Conservation (phyloP, 2,888 invertebrate species). For the Brenthis ino region DNA sequence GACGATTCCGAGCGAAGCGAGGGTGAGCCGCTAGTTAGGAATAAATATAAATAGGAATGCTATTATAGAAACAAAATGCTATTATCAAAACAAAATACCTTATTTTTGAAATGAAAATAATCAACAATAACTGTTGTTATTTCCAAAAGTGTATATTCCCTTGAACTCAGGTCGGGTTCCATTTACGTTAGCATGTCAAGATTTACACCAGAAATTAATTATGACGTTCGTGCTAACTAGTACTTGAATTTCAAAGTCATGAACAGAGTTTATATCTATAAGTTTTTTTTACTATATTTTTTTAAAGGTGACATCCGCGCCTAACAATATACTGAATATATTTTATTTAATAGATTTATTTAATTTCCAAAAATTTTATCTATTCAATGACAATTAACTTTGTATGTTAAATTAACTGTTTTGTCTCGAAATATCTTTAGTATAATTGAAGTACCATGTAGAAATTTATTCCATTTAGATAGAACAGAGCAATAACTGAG, state of each 20-base stretch:
- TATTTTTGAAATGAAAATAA: background rate
- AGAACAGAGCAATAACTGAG: slow-evolving; percentile 17
- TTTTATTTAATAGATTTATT: too few species aligned
- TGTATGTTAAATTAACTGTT: too few species aligned
- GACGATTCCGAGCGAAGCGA: too few species aligned
- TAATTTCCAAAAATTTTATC: too few species aligned
- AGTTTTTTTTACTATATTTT: background rate
- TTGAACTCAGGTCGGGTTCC: slow-evolving; percentile 2
- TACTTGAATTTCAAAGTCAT: slow-evolving; percentile 34
- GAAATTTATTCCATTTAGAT: slow-evolving; percentile 15
- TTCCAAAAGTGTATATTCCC: background rate
- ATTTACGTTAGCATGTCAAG: slow-evolving; percentile 39
- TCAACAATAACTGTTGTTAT: slow-evolving; percentile 1
- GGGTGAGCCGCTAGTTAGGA: too few species aligned
- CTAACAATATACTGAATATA: too few species aligned
- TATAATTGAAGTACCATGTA: slow-evolving; percentile 19
- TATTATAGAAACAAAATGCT: too few species aligned
- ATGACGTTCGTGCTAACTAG: slow-evolving; percentile 39
- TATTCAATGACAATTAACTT: too few species aligned
- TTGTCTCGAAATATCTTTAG: background rate
- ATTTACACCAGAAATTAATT: slow-evolving; percentile 38
- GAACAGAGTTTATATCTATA: slow-evolving; percentile 20
- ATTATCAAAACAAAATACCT: too few species aligned
- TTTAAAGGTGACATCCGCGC: background rate
- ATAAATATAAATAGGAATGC: too few species aligned